Base-by-base conservation (phyloP, 2,113 vertebrate species). In the Cebidichthys violaceus region DNA sequence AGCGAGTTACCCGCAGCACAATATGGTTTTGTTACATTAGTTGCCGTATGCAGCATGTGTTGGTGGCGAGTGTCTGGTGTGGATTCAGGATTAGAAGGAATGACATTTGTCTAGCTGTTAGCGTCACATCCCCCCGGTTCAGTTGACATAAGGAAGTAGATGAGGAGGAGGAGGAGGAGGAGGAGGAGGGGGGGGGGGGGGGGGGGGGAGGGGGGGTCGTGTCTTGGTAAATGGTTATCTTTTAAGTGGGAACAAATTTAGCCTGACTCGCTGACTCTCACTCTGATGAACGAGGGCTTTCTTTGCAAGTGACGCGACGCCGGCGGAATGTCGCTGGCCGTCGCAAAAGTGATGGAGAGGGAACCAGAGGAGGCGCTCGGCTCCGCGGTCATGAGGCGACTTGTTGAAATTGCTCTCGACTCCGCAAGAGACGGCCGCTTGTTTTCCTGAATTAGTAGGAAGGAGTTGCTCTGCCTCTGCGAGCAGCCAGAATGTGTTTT, bases 161-260 rank as follows among this genome's bases (percentile, higher is more conserved):
- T 33, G 71, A 75, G 9, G 78, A 62, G 76, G 70, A 75, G 82
- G 77, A 85, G 84, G 67, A 4, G 43, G 43, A 15, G 43, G 54
- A 70, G 77, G 82, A 68, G 85, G 84, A 68, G 80, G 84, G 77
- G 79, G 70, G 70, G 83, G 61, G 70, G 54, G 72, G 77, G 54
- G 72, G 77, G 82, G 70, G 85, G 84, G 70, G 80, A 85, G 77
- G 79, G 70, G 70, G 83, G 61, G 70, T 69, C 68, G 57, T 92
- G 57, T 92, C 88, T 80, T 70, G 81, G 87, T 91, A 81, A 92
- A 86, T 84, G 71, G 75, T 92, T 91, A 90, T 91, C 85, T 91
- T 91, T 33, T 86, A 90, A 92, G 89, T 84, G 80, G 86, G 72
- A 91, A 88, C 88, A 93, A 90, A 89, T 92, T 89, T 91, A 88